Percentiles rank a stretch among this genome's conserved stretches.
phyloP scores from a whole-genome alignment of 2,797 vertebrate species.

The Gymnoscopelus microlampas region DNA sequence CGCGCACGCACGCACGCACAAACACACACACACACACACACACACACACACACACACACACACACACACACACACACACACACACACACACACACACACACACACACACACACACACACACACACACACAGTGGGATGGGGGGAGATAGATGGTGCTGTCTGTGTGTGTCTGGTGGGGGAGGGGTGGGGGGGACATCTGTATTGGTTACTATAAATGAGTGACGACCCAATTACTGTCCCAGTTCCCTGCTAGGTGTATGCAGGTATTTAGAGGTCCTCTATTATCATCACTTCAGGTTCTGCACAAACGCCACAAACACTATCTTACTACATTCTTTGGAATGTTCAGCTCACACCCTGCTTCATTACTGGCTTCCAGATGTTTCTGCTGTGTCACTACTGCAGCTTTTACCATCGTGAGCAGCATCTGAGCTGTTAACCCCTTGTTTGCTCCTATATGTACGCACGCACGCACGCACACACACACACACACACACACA shows the following conservation, averaged over 20 bases:
- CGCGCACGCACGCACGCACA: not conserved
- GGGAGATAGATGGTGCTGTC: conserved; percentile 65
- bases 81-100: conserved; percentile 3
- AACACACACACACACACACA: conserved; percentile 13
- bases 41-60: not conserved
- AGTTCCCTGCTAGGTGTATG: conserved; percentile 70
- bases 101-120: no score
- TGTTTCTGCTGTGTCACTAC: no score
- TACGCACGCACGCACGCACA: not conserved
- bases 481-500: conserved; percentile 20
- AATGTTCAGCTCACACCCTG: no score
- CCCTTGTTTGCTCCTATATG: not conserved
- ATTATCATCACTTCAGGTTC: no score
- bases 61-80: not conserved
- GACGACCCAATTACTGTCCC: conserved; percentile 81
- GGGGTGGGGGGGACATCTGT: conserved; percentile 38
- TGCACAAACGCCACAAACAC: no score
- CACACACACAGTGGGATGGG: conserved; percentile 39
- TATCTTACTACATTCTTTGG: no score
- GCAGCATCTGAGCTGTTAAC: conserved; percentile 41
- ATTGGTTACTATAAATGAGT: conserved; percentile 73
- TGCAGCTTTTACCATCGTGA: not conserved
- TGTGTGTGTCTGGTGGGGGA: conserved; percentile 9
- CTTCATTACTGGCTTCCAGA: no score
- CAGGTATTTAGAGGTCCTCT: conserved; percentile 57